Percentiles rank a stretch among this genome's conserved stretches.
Evolutionary conservation across 2,797 vertebrate genomes (phyloP).

Genomic region (Adrianichthys oophorus): DNA sequence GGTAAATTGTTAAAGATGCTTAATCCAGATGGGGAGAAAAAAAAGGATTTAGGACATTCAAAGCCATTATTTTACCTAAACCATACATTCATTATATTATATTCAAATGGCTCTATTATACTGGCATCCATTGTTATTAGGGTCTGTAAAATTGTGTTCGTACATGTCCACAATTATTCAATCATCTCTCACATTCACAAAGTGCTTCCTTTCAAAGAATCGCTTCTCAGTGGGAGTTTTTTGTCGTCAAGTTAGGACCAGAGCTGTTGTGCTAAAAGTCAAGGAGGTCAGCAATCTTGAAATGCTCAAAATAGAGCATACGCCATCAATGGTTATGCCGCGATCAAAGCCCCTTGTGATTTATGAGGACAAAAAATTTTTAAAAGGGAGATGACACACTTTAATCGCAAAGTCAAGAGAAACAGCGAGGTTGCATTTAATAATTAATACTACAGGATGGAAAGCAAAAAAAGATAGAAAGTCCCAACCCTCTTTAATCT

Average conservation of each 20-base stretch:
- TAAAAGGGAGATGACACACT: constrained; percentile 6
- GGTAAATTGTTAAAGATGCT: no score
- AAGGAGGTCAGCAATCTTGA: background rate
- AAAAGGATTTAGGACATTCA: no score
- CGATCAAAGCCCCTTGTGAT: constrained; percentile 1
- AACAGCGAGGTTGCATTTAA: constrained; percentile 18
- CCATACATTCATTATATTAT: no score
- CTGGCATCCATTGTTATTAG: background rate
- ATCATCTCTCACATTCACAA: background rate
- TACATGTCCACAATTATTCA: background rate
- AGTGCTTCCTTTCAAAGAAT: background rate
- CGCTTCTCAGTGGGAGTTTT: background rate
- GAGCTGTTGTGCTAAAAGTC: background rate
- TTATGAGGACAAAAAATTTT: constrained; percentile 1
- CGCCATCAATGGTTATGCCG: background rate
- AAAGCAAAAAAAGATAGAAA: constrained; percentile 8
- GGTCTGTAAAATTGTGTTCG: background rate
- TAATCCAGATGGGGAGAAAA: no score
- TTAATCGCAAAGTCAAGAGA: constrained; percentile 16
- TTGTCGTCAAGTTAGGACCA: background rate
- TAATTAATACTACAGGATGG: constrained; percentile 5
- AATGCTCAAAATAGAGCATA: background rate
- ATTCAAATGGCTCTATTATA: no score
- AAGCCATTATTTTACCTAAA: no score
- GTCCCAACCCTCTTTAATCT: constrained; percentile 23